phyloP scores from a whole-genome alignment of 2,888 invertebrate genomes.

The Charanyca ferruginea region DNA sequence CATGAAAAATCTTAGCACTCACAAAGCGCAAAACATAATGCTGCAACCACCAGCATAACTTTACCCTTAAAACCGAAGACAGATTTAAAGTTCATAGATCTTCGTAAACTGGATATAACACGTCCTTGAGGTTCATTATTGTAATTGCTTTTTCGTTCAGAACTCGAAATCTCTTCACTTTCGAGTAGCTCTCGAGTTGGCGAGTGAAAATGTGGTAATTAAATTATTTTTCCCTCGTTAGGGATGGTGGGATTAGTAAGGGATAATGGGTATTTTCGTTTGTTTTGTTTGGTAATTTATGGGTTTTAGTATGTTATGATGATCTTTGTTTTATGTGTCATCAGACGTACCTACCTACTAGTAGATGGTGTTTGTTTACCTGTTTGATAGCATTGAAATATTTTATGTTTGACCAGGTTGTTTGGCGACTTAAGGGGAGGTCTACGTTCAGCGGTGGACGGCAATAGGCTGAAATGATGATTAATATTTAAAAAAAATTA shows the following conservation, averaged over 20 bases:
- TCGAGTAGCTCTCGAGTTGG: constrained; percentile 83
- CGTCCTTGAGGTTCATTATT: constrained; percentile 87
- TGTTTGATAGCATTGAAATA: background rate
- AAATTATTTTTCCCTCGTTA: constrained; percentile 83
- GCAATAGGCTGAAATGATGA: too few relatives aligned
- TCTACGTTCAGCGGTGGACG: too few relatives aligned
- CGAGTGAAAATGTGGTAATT: constrained; percentile 85
- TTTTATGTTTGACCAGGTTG: background rate
- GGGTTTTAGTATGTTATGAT: constrained; percentile 28
- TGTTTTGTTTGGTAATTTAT: constrained; percentile 56
- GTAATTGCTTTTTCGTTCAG: constrained; percentile 82
- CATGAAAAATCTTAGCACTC: constrained; percentile 77
- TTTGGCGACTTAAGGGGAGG: too few relatives aligned
- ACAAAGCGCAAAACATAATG: constrained; percentile 60
- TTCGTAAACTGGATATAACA: constrained; percentile 58
- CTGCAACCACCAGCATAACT: constrained; percentile 40
- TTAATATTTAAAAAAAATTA: too few relatives aligned
- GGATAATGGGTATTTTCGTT: constrained; percentile 75
- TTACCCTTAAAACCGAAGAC: constrained; percentile 22
- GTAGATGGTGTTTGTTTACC: too few relatives aligned
- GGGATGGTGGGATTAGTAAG: constrained; percentile 78
- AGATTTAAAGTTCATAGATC: constrained; percentile 53
- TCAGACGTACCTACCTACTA: background rate
- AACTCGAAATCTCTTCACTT: constrained; percentile 83
- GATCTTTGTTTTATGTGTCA: constrained; percentile 28